These are phyloP conservation scores for Chloromyia formosa DNA, from an alignment of 2,888 invertebrate species.

Conservation along the genomic window DNA sequence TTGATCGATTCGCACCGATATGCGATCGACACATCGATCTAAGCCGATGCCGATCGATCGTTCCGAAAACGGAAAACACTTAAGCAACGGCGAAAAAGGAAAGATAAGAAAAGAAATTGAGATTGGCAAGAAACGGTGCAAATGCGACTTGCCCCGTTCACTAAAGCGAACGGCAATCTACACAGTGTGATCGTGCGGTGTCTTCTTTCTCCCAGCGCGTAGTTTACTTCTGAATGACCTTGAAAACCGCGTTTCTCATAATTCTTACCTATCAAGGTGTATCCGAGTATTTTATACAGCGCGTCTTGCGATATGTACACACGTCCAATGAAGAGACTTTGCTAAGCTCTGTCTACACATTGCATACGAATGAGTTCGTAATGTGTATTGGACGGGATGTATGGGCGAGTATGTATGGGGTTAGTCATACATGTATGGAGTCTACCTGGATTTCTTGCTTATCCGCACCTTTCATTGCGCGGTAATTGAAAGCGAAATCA, in stretches of 20 bases:
- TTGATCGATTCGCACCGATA: no score
- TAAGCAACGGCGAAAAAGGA: no score
- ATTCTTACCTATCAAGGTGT: slow-evolving; percentile 22
- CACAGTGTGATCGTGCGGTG: not conserved
- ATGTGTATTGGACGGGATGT: no score
- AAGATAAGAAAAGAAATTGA: no score
- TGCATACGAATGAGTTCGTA: no score
- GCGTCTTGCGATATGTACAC: not conserved
- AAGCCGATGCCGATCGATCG: no score
- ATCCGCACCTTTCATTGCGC: slow-evolving; percentile 20
- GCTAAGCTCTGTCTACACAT: no score
- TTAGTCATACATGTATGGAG: not conserved
- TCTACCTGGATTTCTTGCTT: not conserved
- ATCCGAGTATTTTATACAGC: not conserved
- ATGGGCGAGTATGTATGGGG: not conserved
- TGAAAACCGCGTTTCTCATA: slow-evolving; percentile 35
- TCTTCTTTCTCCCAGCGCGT: not conserved
- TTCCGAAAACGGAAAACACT: no score
- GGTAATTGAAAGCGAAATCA: slow-evolving; percentile 40
- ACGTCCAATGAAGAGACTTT: not conserved
- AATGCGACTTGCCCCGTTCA: no score
- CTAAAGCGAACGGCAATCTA: not conserved
- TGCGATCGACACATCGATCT: no score
- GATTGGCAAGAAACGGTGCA: no score
- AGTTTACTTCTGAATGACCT: slow-evolving; percentile 23